Conservation (phyloP, 2,113 vertebrate species). For the Eptesicus fuscus region DNA sequence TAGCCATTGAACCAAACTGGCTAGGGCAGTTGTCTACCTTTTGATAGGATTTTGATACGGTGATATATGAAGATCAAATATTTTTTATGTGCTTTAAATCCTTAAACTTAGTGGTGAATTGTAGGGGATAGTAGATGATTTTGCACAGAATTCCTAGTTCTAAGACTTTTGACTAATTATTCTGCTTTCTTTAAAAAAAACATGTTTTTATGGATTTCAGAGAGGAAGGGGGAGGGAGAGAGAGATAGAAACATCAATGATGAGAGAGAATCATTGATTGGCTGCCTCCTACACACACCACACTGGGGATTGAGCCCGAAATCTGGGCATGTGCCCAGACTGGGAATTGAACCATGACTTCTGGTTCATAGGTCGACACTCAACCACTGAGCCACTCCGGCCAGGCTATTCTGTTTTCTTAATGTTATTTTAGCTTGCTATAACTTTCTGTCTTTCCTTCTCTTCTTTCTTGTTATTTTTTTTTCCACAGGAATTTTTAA, state of each 20-base stretch:
- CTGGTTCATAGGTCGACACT: too few relatives aligned
- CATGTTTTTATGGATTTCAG: too few relatives aligned
- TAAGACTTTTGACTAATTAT: conserved; percentile 10
- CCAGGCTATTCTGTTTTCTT: background rate
- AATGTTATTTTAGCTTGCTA: background rate
- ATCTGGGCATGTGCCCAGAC: too few relatives aligned
- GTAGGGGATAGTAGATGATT: background rate
- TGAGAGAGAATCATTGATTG: too few relatives aligned
- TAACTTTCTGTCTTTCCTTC: background rate
- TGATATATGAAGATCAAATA: background rate
- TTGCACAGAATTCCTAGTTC: conserved; percentile 19
- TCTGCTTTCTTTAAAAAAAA: background rate
- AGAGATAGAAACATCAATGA: too few relatives aligned
- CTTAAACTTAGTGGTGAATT: background rate
- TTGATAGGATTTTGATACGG: background rate
- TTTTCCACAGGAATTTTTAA: conserved; percentile 14
- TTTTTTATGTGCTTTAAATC: background rate
- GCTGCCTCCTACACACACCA: too few relatives aligned
- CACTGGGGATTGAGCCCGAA: too few relatives aligned
- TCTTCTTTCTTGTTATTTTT: background rate
- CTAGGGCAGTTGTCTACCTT: too few relatives aligned
- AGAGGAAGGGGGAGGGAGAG: too few relatives aligned
- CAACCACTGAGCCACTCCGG: too few relatives aligned
- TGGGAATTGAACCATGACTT: too few relatives aligned
- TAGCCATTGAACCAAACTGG: too few relatives aligned